Evolutionary conservation across 2,113 vertebrate genomes (phyloP).

Genomic region (Monopterus albus): DNA sequence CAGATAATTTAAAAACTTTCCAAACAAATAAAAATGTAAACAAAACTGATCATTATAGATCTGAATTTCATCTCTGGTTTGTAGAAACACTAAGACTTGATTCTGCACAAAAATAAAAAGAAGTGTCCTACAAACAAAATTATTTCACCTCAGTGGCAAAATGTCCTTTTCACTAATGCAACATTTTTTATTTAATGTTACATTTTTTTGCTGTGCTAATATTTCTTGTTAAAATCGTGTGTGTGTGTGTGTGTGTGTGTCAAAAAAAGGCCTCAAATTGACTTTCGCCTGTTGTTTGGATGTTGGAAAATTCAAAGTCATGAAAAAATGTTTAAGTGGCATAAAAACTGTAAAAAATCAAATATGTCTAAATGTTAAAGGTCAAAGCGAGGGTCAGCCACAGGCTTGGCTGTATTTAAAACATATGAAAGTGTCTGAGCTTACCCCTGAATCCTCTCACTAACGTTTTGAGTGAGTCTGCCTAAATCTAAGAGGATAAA

Average conservation of each 20-base stretch:
- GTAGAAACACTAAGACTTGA: not conserved
- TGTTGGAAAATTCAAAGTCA: not conserved
- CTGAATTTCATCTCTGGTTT: not conserved
- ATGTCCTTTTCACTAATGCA: not conserved
- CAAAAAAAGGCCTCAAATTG: not conserved
- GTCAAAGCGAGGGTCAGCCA: conserved; percentile 27
- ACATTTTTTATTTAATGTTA: not conserved
- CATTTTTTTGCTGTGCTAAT: not conserved
- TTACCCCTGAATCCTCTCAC: not conserved
- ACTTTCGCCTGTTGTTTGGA: not conserved
- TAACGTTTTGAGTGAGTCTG: conserved; percentile 15
- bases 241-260: no score
- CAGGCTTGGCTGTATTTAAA: not conserved
- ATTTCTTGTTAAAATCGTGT: not conserved
- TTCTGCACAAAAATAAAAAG: not conserved
- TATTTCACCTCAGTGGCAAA: not conserved
- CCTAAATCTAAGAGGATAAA: conserved; percentile 36
- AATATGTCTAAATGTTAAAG: conserved; percentile 22
- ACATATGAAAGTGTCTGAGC: not conserved
- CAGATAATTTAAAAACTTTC: conserved; percentile 11
- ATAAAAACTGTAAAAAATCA: not conserved
- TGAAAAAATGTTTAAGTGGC: not conserved
- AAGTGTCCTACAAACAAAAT: not conserved
- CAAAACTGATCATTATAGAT: not conserved
- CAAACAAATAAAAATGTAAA: not conserved